Evolutionary conservation across 1,140 invertebrate species (phyloP).

Genomic region (Atta colombica): DNA sequence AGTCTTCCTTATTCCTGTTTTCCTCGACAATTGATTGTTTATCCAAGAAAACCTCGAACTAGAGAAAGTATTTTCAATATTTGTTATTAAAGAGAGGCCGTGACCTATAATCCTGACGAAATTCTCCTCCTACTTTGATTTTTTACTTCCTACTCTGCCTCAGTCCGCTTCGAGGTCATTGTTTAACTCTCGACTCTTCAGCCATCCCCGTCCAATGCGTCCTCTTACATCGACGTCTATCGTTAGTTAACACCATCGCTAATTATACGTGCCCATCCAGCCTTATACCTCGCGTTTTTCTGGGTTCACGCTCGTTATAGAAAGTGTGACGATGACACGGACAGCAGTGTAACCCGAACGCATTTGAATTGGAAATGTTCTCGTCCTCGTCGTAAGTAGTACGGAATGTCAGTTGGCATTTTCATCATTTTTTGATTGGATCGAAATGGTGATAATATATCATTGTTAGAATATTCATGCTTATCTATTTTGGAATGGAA

Average conservation of each 20-base stretch:
- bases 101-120: constrained; percentile 1
- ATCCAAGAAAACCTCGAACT: constrained; percentile 10
- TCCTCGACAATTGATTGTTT: neutral
- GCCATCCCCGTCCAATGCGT: neutral
- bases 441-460: neutral
- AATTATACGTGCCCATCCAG: constrained; percentile 18
- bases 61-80: constrained; percentile 63
- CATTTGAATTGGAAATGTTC: constrained; percentile 67
- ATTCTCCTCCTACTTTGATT: constrained; percentile 5
- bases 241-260: neutral
- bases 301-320: constrained; percentile 40
- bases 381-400: constrained; percentile 45
- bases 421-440: constrained; percentile 37
- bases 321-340: constrained; percentile 64
- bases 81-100: constrained; percentile 42
- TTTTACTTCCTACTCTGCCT: constrained; percentile 12
- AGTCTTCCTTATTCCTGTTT: constrained; percentile 27
- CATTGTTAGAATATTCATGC: neutral
- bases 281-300: neutral
- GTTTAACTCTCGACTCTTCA: constrained; percentile 5
- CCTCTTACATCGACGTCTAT: neutral
- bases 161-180: constrained; percentile 5
- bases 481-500: neutral
- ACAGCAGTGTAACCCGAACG: constrained; percentile 53
- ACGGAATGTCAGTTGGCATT: constrained; percentile 50